Conservation (phyloP, 2,113 vertebrate genomes). For the Passer domesticus region DNA sequence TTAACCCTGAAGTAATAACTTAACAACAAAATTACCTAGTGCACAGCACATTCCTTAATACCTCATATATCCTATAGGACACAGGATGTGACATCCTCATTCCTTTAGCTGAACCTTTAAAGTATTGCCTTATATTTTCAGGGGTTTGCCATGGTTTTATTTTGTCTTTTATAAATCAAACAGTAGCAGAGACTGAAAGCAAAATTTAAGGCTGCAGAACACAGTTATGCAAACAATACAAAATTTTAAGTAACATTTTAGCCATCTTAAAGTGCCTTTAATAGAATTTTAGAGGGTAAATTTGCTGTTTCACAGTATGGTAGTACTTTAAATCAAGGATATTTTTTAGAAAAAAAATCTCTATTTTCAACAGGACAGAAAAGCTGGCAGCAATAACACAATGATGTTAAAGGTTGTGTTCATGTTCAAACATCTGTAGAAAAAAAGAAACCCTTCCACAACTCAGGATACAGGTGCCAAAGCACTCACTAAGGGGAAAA, state of each 20-base stretch:
- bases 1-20: background rate
- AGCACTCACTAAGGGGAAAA: background rate
- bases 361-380: background rate
- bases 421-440: background rate
- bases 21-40: background rate
- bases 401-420: background rate
- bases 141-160: background rate
- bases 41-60: background rate
- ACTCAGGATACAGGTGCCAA: slow-evolving; percentile 1
- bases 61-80: background rate
- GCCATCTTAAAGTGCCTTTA: background rate
- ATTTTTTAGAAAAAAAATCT: background rate
- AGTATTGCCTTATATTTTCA: accelerated
- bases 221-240: background rate
- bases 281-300: background rate
- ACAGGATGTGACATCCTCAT: background rate
- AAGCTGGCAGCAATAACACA: background rate
- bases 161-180: background rate
- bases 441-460: background rate
- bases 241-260: background rate
- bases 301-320: background rate
- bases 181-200: background rate
- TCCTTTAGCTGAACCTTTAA: background rate
- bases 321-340: background rate
- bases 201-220: background rate